Base-by-base conservation (phyloP, 2,113 vertebrate species). In the Nipponia nippon region DNA sequence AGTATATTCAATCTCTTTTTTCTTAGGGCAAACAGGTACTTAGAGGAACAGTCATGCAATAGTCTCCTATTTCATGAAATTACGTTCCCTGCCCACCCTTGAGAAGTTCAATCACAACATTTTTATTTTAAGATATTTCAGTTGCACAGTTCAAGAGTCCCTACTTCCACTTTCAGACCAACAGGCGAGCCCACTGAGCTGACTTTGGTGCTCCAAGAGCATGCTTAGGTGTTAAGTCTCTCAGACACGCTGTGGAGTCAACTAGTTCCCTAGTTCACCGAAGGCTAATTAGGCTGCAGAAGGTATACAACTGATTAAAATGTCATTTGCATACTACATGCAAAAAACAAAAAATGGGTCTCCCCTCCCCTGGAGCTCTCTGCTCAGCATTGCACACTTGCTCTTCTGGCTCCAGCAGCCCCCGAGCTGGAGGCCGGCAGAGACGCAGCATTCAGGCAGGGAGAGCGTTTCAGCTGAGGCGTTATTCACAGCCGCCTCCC, bases 381-480 rank as follows among this genome's bases (percentile, higher is more conserved):
- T 30, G 58, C 44, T 46, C 49, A 46, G 46, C 40, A 1, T 1
- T 13, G 23, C 36, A 67, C 29, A 7, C 38, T 52, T 8, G 5
- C 18, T 73, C 7, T 13, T 14, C 36, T 11, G 44, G 83, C 62
- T 49, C 62, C 80, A 40, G 44, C 78, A 50, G 62, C 10, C 38
- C 71, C 2, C 0, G n/a, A 61, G 46, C 44, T 8, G 30, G 78
- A 17, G 17, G 58, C 63, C 36, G 26, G 40, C n/a, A 11, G 52
- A 44, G 55, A 32, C 0, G 0, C 13, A 3, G 40, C 17, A 2
- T 10, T 1, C 11, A 29, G 50, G 34, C 1, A 0, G 26, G 50
- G 16, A 40, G 32, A 16, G 36, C 15, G 2, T 23, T 79, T 17
- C 1, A 20, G 63, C 26, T 6, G 10, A 21, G 17, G 42, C 1